Percentiles rank a stretch among this genome's conserved stretches.
Conservation (phyloP, 2,888 invertebrate species). For the Anodontia alba region DNA sequence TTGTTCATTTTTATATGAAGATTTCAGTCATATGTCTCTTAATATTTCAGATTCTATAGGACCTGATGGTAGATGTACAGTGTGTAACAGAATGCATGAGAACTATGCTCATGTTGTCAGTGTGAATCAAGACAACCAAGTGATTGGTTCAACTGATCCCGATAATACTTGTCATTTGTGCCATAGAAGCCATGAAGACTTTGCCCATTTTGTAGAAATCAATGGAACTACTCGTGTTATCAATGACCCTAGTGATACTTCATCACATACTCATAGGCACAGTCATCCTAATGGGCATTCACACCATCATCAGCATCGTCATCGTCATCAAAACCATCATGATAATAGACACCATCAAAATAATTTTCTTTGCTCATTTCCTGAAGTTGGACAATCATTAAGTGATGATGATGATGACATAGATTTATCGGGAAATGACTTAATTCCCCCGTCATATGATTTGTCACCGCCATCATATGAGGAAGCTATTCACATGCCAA, state of each 20-base stretch:
- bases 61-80: conserved; percentile 56
- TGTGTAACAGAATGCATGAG: conserved; percentile 54
- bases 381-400: background rate
- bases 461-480: conserved; percentile 69
- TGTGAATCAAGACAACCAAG: conserved; percentile 35
- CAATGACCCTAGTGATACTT: background rate
- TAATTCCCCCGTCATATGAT: conserved; percentile 63
- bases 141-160: background rate
- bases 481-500: conserved; percentile 69
- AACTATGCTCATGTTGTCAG: conserved; percentile 59
- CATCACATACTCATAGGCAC: background rate
- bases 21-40: too few relatives aligned
- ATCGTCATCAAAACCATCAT: background rate
- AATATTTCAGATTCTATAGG: conserved; percentile 39
- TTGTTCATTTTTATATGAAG: too few relatives aligned
- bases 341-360: background rate
- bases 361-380: background rate
- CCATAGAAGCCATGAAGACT: conserved; percentile 39
- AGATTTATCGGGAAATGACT: conserved; percentile 57
- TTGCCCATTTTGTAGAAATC: conserved; percentile 30
- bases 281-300: background rate
- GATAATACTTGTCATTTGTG: conserved; percentile 7
- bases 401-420: conserved; percentile 49
- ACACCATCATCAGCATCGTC: background rate
- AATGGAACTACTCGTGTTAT: conserved; percentile 13